Evolutionary conservation across 2,113 vertebrate genomes (phyloP), one percentile per base, ranked within the genome.

Genomic region (Phalacrocorax pelagicus): DNA sequence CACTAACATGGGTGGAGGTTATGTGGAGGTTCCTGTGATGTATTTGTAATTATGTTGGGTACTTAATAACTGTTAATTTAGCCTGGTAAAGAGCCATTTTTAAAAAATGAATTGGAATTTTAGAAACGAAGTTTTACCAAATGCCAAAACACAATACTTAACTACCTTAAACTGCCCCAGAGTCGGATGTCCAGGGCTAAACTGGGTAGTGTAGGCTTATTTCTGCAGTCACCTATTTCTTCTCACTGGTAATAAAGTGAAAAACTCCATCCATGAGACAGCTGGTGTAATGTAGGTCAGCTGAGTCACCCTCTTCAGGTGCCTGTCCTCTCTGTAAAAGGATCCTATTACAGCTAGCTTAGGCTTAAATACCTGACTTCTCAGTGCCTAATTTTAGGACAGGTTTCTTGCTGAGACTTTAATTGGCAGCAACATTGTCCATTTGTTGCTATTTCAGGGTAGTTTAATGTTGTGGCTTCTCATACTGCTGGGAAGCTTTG

Each of bases 251-350:
- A 5, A 29, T 51, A 3, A 54, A 84, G 26, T 47, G 72, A 55
- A 74, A 55, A 89, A 18, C 32, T 36, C 66, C 21, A 20, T 82
- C 61, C 34, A 0, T 30, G 79, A 44, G 78, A 65, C 87, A 94
- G 90, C 71, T 86, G 88, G 81, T 79, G 58, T 15, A 47, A 91
- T 87, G 71, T 82, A 79, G 87, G 93, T 89, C 91, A 94, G 87
- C 81, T 91, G 90, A 90, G 93, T 91, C 96, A 95, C 81, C 44
- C 74, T 94, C 77, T n/a, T 65, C 86, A 78, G 91, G 88, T 96
- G 79, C 57, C 61, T 55, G 36, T 11, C 95, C 87, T 55, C 69
- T 63, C 87, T 49, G 46, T 47, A 24, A 67, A 95, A 87, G 13
- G 81, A 97, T 96, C 90, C 94, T 54, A 46, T 96, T 93, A 96